Conservation (phyloP, 2,113 vertebrate species). For the Mirza zaza region DNA sequence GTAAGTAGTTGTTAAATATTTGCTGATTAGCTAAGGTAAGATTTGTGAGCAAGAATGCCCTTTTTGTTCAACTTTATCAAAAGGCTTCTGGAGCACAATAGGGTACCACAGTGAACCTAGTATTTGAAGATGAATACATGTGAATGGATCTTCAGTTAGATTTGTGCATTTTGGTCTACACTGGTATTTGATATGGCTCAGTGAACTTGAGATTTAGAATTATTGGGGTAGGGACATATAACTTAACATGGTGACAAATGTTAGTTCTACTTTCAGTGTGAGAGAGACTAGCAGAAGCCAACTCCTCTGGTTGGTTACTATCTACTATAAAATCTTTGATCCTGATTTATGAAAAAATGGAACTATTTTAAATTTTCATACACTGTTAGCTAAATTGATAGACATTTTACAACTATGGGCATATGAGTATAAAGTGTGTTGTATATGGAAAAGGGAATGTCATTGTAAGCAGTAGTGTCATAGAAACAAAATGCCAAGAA, state of each 20-base stretch:
- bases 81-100: not conserved
- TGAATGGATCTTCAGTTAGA: not conserved
- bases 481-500: not conserved
- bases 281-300: not conserved
- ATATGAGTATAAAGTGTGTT: not conserved
- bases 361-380: not conserved
- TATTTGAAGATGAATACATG: not conserved
- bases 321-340: not conserved
- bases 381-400: not conserved
- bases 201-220: not conserved
- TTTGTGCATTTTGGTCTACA: not conserved
- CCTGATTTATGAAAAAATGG: not conserved
- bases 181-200: not conserved
- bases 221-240: not conserved
- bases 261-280: not conserved
- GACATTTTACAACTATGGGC: not conserved
- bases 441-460: not conserved
- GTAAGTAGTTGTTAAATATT: not conserved
- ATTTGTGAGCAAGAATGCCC: not conserved
- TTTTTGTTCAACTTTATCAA: not conserved
- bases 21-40: not conserved
- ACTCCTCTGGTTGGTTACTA: not conserved
- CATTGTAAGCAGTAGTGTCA: not conserved
- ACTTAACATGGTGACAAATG: not conserved
- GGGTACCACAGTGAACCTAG: not conserved